Evolutionary conservation across 2,113 vertebrate species (phyloP).

Genomic region (Petaurus breviceps): DNA sequence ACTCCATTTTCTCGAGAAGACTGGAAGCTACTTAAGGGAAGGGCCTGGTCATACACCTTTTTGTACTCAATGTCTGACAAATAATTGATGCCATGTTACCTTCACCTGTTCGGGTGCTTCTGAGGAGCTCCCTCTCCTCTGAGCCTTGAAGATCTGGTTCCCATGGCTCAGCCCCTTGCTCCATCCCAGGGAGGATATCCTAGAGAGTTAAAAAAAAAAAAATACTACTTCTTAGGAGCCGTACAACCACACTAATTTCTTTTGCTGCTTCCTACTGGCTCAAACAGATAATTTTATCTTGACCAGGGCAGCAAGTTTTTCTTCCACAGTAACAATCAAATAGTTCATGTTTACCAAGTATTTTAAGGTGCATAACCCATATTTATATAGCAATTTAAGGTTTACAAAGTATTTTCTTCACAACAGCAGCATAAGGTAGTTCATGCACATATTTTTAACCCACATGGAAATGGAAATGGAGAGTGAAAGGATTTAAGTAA

Average conservation of each 20-base stretch:
- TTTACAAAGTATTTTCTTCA: neutral
- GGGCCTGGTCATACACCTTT: neutral
- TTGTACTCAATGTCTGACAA: neutral
- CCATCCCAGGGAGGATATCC: slow-evolving; percentile 60
- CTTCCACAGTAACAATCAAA: neutral
- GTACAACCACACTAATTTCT: neutral
- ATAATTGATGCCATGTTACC: neutral
- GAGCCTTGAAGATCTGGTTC: slow-evolving; percentile 35
- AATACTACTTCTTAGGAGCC: neutral
- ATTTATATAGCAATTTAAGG: neutral
- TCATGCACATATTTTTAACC: neutral
- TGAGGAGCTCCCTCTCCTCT: slow-evolving; percentile 53
- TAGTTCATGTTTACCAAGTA: neutral
- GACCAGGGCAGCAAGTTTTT: neutral
- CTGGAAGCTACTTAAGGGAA: neutral
- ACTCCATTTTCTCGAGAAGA: neutral
- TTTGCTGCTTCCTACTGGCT: neutral
- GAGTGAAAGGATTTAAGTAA: neutral
- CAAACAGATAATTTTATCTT: neutral
- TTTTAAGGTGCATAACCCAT: too few species aligned
- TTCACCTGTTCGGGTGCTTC: slow-evolving; percentile 70
- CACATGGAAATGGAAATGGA: neutral
- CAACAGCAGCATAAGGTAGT: neutral
- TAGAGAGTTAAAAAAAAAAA: neutral
- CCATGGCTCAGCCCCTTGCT: slow-evolving; percentile 60